These are phyloP conservation scores for Lasius platythorax DNA, from an alignment of 2,888 invertebrate genomes.

Conservation along the genomic window DNA sequence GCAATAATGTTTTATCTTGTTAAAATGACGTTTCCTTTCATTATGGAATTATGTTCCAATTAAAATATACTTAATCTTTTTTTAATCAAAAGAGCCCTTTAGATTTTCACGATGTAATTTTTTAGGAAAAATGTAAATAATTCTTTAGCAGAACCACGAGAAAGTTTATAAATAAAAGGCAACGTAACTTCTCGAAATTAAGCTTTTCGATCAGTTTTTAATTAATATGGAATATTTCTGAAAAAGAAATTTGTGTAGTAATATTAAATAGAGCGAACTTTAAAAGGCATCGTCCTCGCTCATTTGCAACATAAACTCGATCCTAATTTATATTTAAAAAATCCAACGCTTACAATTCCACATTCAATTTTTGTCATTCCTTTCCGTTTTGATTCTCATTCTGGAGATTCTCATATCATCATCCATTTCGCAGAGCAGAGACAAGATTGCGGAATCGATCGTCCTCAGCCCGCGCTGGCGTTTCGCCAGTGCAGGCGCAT, in stretches of 20 bases:
- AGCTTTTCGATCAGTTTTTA: background rate
- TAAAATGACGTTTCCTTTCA: background rate
- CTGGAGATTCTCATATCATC: background rate
- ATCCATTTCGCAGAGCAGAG: slow-evolving; percentile 6
- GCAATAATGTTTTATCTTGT: background rate
- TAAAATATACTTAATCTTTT: background rate
- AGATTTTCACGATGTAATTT: background rate
- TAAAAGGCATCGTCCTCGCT: background rate
- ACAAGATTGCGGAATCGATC: slow-evolving; percentile 39
- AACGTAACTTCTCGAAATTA: background rate
- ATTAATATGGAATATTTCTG: background rate
- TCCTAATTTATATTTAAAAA: background rate
- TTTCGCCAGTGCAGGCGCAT: slow-evolving; percentile 48
- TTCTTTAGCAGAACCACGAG: background rate
- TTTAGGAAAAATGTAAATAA: background rate
- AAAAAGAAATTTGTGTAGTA: background rate
- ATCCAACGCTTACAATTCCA: background rate
- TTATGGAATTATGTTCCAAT: background rate
- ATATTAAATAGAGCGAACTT: background rate
- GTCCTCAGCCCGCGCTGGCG: slow-evolving; percentile 12
- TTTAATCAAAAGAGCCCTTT: background rate
- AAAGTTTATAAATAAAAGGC: slow-evolving; percentile 1
- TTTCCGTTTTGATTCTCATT: background rate
- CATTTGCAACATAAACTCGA: background rate
- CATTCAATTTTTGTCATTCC: background rate